Conservation (phyloP, 2,888 invertebrate species). For the Ceramica pisi region DNA sequence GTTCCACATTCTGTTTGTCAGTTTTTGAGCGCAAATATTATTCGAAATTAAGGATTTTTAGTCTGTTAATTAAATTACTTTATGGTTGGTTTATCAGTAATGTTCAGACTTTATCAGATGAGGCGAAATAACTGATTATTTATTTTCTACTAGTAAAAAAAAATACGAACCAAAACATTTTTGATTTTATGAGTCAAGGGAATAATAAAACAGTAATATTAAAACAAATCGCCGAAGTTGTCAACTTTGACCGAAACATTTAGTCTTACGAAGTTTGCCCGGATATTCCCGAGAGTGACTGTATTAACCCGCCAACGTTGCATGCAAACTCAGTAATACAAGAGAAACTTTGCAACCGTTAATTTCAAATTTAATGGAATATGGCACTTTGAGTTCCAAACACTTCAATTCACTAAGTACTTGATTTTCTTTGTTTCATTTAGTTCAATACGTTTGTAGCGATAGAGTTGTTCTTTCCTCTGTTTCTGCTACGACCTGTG, state of each 20-base stretch:
- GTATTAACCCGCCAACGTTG: constrained; percentile 31
- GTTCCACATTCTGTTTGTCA: not conserved
- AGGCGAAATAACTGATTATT: not conserved
- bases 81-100: not conserved
- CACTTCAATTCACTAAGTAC: constrained; percentile 15
- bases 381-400: constrained; percentile 46
- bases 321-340: constrained; percentile 52
- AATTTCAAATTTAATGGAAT: constrained; percentile 43
- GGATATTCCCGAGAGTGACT: constrained; percentile 42
- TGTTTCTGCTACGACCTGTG: not conserved
- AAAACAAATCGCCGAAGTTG: constrained; percentile 29
- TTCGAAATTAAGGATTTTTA: not conserved
- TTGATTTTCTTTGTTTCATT: constrained; percentile 15
- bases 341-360: constrained; percentile 48
- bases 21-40: not conserved
- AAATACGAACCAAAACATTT: not conserved
- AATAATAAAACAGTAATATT: constrained; percentile 30
- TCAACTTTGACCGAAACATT: constrained; percentile 42
- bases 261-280: constrained; percentile 40
- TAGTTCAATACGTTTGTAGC: not conserved
- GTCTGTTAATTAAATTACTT: too few species aligned
- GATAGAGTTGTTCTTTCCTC: not conserved
- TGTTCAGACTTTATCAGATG: not conserved
- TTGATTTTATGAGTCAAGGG: not conserved
- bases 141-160: not conserved